Percentiles rank a stretch among this genome's conserved stretches.
phyloP scores from a whole-genome alignment of 1,140 invertebrate species.

The Drosophila pachea region DNA sequence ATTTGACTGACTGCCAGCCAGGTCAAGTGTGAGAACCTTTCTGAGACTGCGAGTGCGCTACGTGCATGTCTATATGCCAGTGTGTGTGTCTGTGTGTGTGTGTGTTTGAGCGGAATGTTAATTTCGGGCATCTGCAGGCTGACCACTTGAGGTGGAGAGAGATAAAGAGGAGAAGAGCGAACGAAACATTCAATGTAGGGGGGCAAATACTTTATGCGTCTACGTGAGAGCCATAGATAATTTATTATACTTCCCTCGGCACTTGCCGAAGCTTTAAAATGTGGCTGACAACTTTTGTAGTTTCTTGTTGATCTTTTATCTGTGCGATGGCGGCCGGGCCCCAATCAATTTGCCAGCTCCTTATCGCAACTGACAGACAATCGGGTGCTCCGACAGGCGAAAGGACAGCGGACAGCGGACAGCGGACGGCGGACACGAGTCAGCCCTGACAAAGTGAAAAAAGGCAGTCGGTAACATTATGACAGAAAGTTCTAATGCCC shows the following conservation, averaged over 20 bases:
- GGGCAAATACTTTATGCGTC: slow-evolving; percentile 62
- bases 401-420: no score
- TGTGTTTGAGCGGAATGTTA: slow-evolving; percentile 50
- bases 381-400: no score
- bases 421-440: slow-evolving; percentile 22
- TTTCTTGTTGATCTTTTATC: slow-evolving; percentile 49
- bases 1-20: slow-evolving; percentile 52
- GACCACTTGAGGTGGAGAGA: slow-evolving; percentile 55
- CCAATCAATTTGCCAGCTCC: slow-evolving; percentile 62
- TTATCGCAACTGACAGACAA: slow-evolving; percentile 46
- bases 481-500: slow-evolving; percentile 21
- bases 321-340: slow-evolving; percentile 40
- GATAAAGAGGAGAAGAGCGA: no score
- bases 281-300: slow-evolving; percentile 39
- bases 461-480: slow-evolving; percentile 28
- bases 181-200: slow-evolving; percentile 7
- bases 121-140: slow-evolving; percentile 53
- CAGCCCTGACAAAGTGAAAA: slow-evolving; percentile 57
- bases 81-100: slow-evolving; percentile 11
- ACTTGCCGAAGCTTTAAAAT: slow-evolving; percentile 44
- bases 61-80: no score
- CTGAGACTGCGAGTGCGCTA: background rate
- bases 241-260: slow-evolving; percentile 55
- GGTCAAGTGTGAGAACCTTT: slow-evolving; percentile 48
- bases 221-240: slow-evolving; percentile 71